Evolutionary conservation across 2,888 invertebrate genomes (phyloP).

Genomic region (Nomada ruficornis): DNA sequence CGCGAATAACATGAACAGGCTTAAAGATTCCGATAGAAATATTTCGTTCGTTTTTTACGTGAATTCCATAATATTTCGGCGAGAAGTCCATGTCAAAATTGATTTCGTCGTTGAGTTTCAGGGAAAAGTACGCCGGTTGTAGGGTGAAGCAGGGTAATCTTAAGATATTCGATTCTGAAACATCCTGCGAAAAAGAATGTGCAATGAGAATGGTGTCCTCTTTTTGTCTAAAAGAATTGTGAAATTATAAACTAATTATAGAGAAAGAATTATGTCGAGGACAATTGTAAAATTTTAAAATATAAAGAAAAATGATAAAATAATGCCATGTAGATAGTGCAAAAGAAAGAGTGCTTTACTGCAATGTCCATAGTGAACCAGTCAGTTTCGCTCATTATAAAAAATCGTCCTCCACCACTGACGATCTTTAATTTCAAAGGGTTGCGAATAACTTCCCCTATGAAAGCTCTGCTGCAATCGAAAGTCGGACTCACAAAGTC

Average conservation of each 20-base stretch:
- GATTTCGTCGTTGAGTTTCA: slow-evolving; percentile 79
- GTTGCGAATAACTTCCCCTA: slow-evolving; percentile 79
- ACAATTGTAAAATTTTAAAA: too few relatives aligned
- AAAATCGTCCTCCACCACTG: slow-evolving; percentile 83
- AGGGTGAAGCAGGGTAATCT: slow-evolving; percentile 80
- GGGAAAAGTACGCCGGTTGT: slow-evolving; percentile 83
- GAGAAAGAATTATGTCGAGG: too few relatives aligned
- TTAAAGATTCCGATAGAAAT: neutral
- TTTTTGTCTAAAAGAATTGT: too few relatives aligned
- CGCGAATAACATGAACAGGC: neutral
- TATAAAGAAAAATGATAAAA: too few relatives aligned
- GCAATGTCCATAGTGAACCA: slow-evolving; percentile 82
- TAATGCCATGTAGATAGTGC: too few relatives aligned
- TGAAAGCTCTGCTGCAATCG: slow-evolving; percentile 83
- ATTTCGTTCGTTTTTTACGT: slow-evolving; percentile 64
- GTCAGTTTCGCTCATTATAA: slow-evolving; percentile 83
- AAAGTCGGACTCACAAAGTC: slow-evolving; percentile 26
- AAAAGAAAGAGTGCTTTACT: slow-evolving; percentile 70
- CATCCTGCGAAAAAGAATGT: slow-evolving; percentile 63
- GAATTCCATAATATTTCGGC: slow-evolving; percentile 80
- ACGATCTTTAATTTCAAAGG: slow-evolving; percentile 80
- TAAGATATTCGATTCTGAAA: slow-evolving; percentile 76
- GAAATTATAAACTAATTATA: neutral
- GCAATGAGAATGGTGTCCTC: neutral
- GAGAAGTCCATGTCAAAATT: slow-evolving; percentile 81